Evolutionary conservation across 2,113 vertebrate genomes (phyloP).

Genomic region (Sapajus apella): DNA sequence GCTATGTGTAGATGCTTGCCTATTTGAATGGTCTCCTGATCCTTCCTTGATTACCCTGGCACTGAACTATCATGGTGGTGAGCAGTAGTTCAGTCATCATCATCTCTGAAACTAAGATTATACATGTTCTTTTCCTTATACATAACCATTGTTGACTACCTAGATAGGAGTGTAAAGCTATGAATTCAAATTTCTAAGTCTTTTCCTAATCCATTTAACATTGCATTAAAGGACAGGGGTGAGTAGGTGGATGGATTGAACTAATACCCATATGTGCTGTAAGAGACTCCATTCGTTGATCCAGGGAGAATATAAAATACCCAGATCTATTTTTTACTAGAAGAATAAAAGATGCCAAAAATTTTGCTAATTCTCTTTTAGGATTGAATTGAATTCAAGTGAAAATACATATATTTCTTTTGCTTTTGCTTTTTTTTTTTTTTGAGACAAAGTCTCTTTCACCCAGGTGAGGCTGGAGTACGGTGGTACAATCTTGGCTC

Average conservation of each 20-base stretch:
- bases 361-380: not conserved
- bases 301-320: not conserved
- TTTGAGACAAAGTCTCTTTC: too few relatives aligned
- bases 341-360: conserved; percentile 19
- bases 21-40: not conserved
- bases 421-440: too few relatives aligned
- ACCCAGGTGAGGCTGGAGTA: too few relatives aligned
- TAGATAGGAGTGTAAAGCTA: not conserved
- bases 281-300: not conserved
- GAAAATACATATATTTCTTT: not conserved
- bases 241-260: not conserved
- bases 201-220: conserved; percentile 17
- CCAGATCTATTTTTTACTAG: conserved; percentile 12
- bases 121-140: conserved; percentile 8
- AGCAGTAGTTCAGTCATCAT: not conserved
- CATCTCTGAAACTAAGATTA: not conserved
- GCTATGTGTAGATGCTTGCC: not conserved
- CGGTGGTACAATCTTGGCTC: too few relatives aligned
- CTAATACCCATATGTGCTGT: not conserved
- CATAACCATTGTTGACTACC: not conserved
- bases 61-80: not conserved
- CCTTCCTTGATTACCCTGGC: not conserved
- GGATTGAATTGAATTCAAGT: not conserved
- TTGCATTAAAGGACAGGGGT: not conserved
- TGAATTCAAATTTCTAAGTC: conserved; percentile 30